A percentile compares a stretch with the other conserved stretches of the same genome.
These are phyloP conservation scores for Neotoma lepida DNA, from an alignment of 2,113 vertebrate genomes.

Conservation along the genomic window DNA sequence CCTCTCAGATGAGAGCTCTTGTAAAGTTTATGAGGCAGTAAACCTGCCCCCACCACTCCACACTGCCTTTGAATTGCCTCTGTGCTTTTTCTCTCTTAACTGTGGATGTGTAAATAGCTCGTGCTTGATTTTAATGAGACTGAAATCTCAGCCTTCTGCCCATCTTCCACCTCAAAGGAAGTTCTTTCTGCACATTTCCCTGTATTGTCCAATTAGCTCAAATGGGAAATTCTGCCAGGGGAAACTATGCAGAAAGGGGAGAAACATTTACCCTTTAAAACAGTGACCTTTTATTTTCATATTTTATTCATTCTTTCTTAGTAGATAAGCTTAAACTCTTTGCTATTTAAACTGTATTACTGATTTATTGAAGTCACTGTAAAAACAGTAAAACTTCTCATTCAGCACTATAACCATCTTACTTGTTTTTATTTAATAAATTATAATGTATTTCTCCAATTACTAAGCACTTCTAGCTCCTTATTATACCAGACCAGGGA, in stretches of 20 bases:
- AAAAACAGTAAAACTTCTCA: conserved; percentile 29
- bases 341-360: conserved; percentile 49
- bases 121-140: not conserved
- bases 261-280: conserved; percentile 64
- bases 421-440: conserved; percentile 50
- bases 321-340: conserved; percentile 58
- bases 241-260: not conserved
- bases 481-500: not conserved
- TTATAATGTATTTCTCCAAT: conserved; percentile 7
- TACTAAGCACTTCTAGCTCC: not conserved
- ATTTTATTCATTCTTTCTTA: conserved; percentile 70
- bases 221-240: not conserved
- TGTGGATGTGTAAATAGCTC: not conserved
- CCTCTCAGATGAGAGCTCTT: not conserved
- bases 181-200: not conserved
- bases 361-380: conserved; percentile 47
- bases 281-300: conserved; percentile 64
- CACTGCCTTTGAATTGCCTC: not conserved
- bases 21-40: too few relatives aligned
- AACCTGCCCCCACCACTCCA: not conserved
- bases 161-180: not conserved
- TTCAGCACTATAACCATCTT: not conserved
- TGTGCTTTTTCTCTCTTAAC: not conserved
- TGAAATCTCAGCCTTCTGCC: conserved; percentile 16
- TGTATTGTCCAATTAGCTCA: conserved; percentile 56